Percentiles rank a stretch among this genome's conserved stretches.
phyloP scores from a whole-genome alignment of 2,888 invertebrate species.

The Schrankia costaestrigalis region DNA sequence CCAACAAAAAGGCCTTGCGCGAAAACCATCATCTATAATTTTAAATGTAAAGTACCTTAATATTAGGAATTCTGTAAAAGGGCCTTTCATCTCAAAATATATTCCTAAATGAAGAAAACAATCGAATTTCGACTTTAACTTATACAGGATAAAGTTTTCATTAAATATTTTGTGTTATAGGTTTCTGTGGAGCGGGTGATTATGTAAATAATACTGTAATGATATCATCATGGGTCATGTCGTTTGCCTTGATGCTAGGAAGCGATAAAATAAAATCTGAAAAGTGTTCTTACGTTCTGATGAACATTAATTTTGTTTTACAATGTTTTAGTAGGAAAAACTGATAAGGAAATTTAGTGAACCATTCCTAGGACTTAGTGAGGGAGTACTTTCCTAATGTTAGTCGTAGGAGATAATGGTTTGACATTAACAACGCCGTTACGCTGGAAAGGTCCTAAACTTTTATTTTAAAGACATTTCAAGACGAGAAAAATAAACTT shows the following conservation, averaged over 20 bases:
- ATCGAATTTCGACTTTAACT: slow-evolving; percentile 23
- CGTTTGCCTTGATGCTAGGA: slow-evolving; percentile 55
- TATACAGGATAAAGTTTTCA: too few relatives aligned
- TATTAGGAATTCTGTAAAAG: slow-evolving; percentile 41
- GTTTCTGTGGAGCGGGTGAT: slow-evolving; percentile 45
- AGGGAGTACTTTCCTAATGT: slow-evolving; percentile 14
- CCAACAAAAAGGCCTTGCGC: slow-evolving; percentile 12
- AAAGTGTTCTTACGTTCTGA: slow-evolving; percentile 41
- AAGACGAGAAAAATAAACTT: too few relatives aligned
- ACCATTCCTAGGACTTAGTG: slow-evolving; percentile 15
- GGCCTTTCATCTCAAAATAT: slow-evolving; percentile 35
- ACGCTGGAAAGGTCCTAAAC: slow-evolving; percentile 12
- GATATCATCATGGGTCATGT: slow-evolving; percentile 61
- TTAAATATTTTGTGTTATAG: slow-evolving; percentile 18
- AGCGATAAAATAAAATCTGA: slow-evolving; percentile 56
- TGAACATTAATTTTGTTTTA: slow-evolving; percentile 27
- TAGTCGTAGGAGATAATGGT: slow-evolving; percentile 18
- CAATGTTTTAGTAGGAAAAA: slow-evolving; percentile 2
- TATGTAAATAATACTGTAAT: slow-evolving; percentile 67
- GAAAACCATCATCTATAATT: slow-evolving; percentile 46
- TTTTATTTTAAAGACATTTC: slow-evolving; percentile 20
- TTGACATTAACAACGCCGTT: slow-evolving; percentile 15
- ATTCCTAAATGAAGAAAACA: slow-evolving; percentile 18
- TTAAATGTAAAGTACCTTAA: slow-evolving; percentile 51
- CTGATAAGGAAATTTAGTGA: slow-evolving; percentile 21